Base-by-base conservation (phyloP, 2,797 vertebrate species). In the Enteromius radiatus region DNA sequence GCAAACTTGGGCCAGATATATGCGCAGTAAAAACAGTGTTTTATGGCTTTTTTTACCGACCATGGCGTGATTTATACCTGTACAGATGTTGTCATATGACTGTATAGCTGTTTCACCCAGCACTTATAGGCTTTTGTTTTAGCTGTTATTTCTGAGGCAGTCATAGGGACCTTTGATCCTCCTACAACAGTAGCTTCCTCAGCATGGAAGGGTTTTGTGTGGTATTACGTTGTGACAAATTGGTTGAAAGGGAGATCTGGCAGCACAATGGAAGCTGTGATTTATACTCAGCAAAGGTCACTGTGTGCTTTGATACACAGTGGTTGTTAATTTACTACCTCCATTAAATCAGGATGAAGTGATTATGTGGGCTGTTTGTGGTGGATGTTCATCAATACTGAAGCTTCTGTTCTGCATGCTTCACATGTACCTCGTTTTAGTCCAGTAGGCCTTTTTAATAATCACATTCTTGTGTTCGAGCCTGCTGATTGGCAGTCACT, bases 271-370 rank as follows among this genome's bases (percentile, higher is more conserved):
- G 65, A 84, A 78, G 81, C 59, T 79, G 86, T 94, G 93, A 95
- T 94, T 94, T 94, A 94, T 91, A 90, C 91, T 83, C 73, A 84
- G 83, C 81, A 93, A 95, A 95, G 93, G 93, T 94, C 93, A 92
- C 84, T 12, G 81, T 78, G 68, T 61, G 84, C 86, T 84, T 84
- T 83, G 78, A 88, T 86, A 81, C 86, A 83, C 74, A 68, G 83
- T 65, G 65, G 70, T 78, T 84, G 78, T 84, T 86, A 84, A 87
- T 87, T 87, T 86, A 86, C 68, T 81, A 75, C 80, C 82, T 84
- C 78, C 54, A 84, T 86, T 84, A 84, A 89, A 88, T 88, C 80
- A 82, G 71, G 69, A 69, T 5, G 15, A 56, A 52, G 69, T 86
- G 84, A 88, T 84, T 81, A 74, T 76, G 78, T 67, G 69, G 79